Evolutionary conservation across 2,888 invertebrate species (phyloP), one percentile per base, ranked within the genome.

Genomic region (Dryobotodes eremita): DNA sequence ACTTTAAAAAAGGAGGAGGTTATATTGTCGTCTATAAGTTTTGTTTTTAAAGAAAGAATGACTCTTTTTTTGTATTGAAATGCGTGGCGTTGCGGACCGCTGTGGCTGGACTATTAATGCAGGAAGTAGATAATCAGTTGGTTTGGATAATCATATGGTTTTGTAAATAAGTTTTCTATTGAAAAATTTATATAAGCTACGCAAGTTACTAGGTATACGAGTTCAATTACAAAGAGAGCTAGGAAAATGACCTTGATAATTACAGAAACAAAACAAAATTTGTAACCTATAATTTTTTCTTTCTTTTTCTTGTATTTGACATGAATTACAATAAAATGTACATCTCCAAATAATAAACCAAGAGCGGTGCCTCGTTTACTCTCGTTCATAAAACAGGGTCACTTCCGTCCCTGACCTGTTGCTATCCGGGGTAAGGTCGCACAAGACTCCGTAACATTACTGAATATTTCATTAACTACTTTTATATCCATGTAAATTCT

Each of bases 361-460:
- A 64, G n/a, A 64, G 48, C 23, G 11, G 50, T 53, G 61, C 10
- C 42, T 50, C 36, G 26, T 61, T 70, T 55, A 48, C 69, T 64
- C 42, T 15, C 70, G 36, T 57, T 65, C 53, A 42, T n/a, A n/a
- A 70, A 85, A 73, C 74, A 79, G 50, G 86, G 70, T 87, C 78
- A 71, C 71, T 79, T 36, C 74, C 77, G 83, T 59, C 83, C 82
- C 80, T 83, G 89, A 86, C 88, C 83, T 86, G 83, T 89, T 88
- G 88, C 76, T 79, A 83, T 82, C 80, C 86, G 75, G 86, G 72
- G 62, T 85, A 82, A 89, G 88, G 88, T 85, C 82, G 59, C 71
- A 76, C 80, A 57, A 80, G 64, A 57, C 59, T 74, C 76, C 48
- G 65, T 73, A 48, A 82, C 69, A 69, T 73, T 75, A 72, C 76